Percentiles rank a stretch among this genome's conserved stretches.
phyloP scores from a whole-genome alignment of 2,888 invertebrate genomes.

The Caenorhabditis wallacei region DNA sequence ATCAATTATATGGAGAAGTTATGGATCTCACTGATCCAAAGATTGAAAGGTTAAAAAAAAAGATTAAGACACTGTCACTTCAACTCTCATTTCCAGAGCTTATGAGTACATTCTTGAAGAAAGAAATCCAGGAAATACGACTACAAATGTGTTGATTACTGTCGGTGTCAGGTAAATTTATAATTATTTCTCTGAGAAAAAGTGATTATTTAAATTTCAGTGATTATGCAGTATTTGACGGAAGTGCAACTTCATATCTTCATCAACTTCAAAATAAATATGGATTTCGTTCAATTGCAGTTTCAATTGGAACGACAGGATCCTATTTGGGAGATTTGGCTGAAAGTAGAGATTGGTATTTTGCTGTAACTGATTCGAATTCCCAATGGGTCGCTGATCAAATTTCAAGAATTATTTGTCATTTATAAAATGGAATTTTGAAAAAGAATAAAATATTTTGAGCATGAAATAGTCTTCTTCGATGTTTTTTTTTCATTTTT shows the following conservation, averaged over 20 bases:
- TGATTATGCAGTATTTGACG: conserved; percentile 7
- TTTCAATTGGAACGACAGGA: conserved; percentile 21
- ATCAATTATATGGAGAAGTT: conserved; percentile 33
- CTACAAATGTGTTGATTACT: conserved; percentile 40
- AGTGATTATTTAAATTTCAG: conserved; percentile 18
- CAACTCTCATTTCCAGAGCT: conserved; percentile 19
- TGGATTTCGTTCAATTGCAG: conserved; percentile 16
- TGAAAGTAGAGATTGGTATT: conserved; percentile 41
- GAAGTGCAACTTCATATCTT: conserved; percentile 28
- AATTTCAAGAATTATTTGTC: conserved; percentile 57
- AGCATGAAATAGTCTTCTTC: not conserved
- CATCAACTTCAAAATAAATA: conserved; percentile 28
- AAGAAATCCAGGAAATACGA: conserved; percentile 27
- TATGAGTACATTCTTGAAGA: conserved; percentile 49
- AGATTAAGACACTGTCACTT: not conserved
- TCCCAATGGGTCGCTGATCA: conserved; percentile 56
- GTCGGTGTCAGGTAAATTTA: conserved; percentile 56
- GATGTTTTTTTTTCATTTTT: not conserved
- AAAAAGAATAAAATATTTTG: not conserved
- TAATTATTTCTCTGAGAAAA: too few species aligned
- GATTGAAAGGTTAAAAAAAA: conserved; percentile 25
- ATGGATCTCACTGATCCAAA: conserved; percentile 33
- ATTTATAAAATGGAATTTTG: conserved; percentile 29
- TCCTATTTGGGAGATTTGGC: conserved; percentile 12
- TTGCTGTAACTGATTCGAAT: conserved; percentile 30